Percentiles rank a stretch among this genome's conserved stretches.
Evolutionary conservation across 1,140 invertebrate species (phyloP).

Genomic region (Dendroctonus ponderosae): DNA sequence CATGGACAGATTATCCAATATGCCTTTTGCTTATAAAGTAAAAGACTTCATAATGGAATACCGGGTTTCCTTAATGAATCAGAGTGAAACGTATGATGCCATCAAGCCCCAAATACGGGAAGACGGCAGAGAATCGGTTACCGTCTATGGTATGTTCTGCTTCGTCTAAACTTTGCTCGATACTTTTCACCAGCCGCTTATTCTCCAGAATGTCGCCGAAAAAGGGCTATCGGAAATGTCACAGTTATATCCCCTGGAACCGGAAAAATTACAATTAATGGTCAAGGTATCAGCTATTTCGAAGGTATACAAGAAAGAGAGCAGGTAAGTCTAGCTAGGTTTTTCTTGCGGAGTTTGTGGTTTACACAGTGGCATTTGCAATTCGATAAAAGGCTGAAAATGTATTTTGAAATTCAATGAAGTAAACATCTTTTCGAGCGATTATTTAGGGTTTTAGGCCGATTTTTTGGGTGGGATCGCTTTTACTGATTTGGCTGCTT

Average conservation of each 20-base stretch:
- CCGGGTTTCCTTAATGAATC: conserved; percentile 57
- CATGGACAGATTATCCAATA: conserved; percentile 67
- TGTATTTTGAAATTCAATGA: background rate
- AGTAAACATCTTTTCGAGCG: background rate
- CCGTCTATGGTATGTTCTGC: conserved; percentile 58
- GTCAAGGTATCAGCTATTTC: conserved; percentile 75
- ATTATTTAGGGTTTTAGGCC: no score
- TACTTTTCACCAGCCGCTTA: conserved; percentile 4
- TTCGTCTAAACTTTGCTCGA: background rate
- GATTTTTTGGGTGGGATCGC: background rate
- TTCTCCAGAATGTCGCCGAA: conserved; percentile 68
- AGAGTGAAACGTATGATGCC: conserved; percentile 56
- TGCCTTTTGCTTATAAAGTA: conserved; percentile 67
- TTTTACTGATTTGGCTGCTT: no score
- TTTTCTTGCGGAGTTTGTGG: background rate
- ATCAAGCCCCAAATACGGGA: conserved; percentile 67
- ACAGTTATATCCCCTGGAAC: conserved; percentile 72
- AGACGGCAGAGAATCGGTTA: conserved; percentile 66
- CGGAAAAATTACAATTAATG: conserved; percentile 82
- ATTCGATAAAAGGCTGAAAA: background rate
- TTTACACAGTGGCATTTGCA: conserved; percentile 5
- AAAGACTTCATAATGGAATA: conserved; percentile 74
- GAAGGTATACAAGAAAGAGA: conserved; percentile 66
- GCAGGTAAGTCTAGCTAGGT: conserved; percentile 60
- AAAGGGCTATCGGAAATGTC: conserved; percentile 66